Conservation (phyloP, 2,888 invertebrate genomes). For the Myathropa florea region DNA sequence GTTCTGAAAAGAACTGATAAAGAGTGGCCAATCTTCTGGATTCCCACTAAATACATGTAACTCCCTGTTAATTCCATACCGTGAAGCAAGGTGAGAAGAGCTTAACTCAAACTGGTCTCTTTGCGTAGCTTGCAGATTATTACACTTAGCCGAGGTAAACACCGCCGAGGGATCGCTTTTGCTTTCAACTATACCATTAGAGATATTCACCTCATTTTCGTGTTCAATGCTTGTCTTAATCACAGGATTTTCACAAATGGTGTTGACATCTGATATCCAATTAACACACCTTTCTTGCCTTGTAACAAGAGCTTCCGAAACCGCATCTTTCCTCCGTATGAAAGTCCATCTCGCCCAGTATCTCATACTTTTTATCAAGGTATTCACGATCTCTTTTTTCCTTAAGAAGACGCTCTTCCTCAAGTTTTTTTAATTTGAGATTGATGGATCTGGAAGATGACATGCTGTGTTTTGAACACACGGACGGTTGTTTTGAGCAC, state of each 20-base stretch:
- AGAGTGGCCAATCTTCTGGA: slow-evolving; percentile 2
- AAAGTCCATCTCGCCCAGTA: slow-evolving; percentile 5
- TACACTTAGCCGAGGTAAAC: not conserved
- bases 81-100: not conserved
- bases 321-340: not conserved
- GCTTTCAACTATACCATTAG: not conserved
- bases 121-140: not conserved
- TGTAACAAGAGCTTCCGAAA: not conserved
- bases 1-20: slow-evolving; percentile 2
- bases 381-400: slow-evolving; percentile 11
- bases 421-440: not conserved
- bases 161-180: not conserved
- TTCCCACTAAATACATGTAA: not conserved
- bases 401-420: too few relatives aligned
- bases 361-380: slow-evolving; percentile 13
- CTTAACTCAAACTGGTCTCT: not conserved
- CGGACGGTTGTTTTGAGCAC: not conserved
- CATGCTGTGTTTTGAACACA: not conserved
- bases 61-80: not conserved
- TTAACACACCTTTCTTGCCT: not conserved
- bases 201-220: not conserved
- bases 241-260: not conserved
- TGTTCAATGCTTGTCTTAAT: too few relatives aligned
- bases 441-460: slow-evolving; percentile 2
- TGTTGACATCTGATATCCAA: slow-evolving; percentile 1